Conservation (phyloP, 1,140 invertebrate genomes). For the Drosophila pectinifera region DNA sequence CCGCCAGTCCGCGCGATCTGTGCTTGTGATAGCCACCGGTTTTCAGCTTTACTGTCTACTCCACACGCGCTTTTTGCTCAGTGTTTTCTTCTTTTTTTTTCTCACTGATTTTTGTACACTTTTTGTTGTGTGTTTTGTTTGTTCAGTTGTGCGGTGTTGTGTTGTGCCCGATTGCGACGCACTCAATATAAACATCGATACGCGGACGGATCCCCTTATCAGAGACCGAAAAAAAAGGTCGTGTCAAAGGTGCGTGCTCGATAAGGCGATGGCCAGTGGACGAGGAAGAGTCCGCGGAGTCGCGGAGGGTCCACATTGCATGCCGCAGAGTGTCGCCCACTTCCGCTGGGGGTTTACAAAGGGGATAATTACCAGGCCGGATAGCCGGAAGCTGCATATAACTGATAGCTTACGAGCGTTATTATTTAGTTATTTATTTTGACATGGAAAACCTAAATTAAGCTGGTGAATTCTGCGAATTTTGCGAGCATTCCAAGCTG, state of each 20-base stretch:
- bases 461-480: too few species aligned
- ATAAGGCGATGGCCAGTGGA: conserved; percentile 33
- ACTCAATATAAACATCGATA: conserved; percentile 14
- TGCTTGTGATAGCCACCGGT: conserved; percentile 35
- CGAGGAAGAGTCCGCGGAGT: neutral
- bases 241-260: conserved; percentile 65
- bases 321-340: neutral
- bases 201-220: conserved; percentile 37
- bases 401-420: neutral
- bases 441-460: neutral
- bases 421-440: too few species aligned
- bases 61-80: neutral
- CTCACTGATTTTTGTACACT: too few species aligned
- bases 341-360: conserved; percentile 4
- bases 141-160: neutral
- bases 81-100: neutral
- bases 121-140: conserved; percentile 10
- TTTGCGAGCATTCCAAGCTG: too few species aligned
- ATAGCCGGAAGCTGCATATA: conserved; percentile 14
- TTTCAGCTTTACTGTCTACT: conserved; percentile 15
- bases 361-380: neutral
- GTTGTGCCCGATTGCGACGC: conserved; percentile 7
- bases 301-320: neutral
- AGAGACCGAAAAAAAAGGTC: conserved; percentile 26
- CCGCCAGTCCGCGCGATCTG: conserved; percentile 2